Base-by-base conservation (phyloP, 2,797 vertebrate species). In the Alosa sapidissima region DNA sequence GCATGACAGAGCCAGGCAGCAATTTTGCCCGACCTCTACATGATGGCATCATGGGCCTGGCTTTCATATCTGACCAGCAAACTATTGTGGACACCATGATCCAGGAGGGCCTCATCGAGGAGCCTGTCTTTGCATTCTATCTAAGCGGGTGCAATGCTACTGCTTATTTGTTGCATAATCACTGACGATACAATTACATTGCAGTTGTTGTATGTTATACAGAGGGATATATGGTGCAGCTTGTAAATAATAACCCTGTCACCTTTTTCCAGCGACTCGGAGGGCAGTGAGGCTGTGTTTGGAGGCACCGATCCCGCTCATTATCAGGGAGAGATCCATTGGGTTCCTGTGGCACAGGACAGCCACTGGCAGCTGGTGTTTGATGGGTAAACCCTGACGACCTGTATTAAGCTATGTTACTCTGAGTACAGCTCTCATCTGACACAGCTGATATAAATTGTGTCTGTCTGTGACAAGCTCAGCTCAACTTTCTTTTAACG, bases 41-140 rank as follows among this genome's bases (percentile, higher is more conserved):
- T 24, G 95, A 96, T 0, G 94, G 94, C 13, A 94, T 96, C 88
- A 86, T 96, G 91, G 95, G 95, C 3, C 91, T 96, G 92, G 92
- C 87, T 45, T 94, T 89, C 81, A 49, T 88, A 0, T 86, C 93
- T 82, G 87, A 81, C 41, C 90, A 90, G 2, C 87, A 83, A 0
- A 28, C 93, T 0, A 88, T 83, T 0, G 89, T 93, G 90, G 85
- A 92, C 65, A 85, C 86, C 0, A 92, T 94, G 93, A 62, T 95
- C 85, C 86, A 89, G 81, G 91, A 95, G 86, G 72, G 90, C n/a
- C 93, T 95, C 89, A 91, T 96, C 0, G 62, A 91, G 0, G 2
- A 92, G 68, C 93, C 93, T 28, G 0, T 93, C 86, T 95, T 95
- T 88, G 95, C 94, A 86, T 93, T 95, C 85, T 95, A 93, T 78